Evolutionary conservation across 1,140 invertebrate genomes (phyloP), one percentile per base, ranked within the genome.

Genomic region (Eriosoma lanigerum): DNA sequence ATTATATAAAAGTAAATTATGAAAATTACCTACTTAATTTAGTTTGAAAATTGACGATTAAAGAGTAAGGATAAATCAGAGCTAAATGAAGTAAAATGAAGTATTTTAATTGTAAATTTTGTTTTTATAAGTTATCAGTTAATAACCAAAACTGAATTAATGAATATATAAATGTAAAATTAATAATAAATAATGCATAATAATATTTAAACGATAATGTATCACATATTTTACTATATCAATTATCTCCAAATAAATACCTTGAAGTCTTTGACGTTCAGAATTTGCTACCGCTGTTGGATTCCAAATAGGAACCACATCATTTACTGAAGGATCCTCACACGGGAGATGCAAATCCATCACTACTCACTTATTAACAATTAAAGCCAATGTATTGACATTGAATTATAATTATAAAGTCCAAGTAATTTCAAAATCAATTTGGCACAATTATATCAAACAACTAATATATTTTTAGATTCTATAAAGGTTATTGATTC

Each of bases 251-350:
- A 68, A 26, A 46, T 12, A 44, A 10, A 48, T 78, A 78, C 75
- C 75, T 78, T 78, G 52, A 60, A 78, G 75, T 48, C 75, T 78
- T 46, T 46, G 17, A 46, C 54, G 54, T 60, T 78, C 75, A 78
- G 56, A 15, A 26, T 78, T 78, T 26, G 75, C 75, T 32, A 78
- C 52, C 8, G 3, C 38, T 48, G 56, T 44, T 60, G 75, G 75
- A 62, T 78, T 78, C 75, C 75, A 78, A 62, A 78, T 78, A 78
- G 75, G 75, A 78, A 78, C 56, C 54, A 46, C 75, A 78, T 78
- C 75, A 29, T 62, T 58, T 38, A 56, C 26, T 58, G n/a, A 38
- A 17, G 54, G n/a, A 60, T 78, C 54, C 32, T 78, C 38, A 78
- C 75, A 60, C 32, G 75, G 75, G 15, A 78, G 75, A 78, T 78